Percentiles rank a stretch among this genome's conserved stretches.
phyloP scores from a whole-genome alignment of 2,113 vertebrate species.

The Perca fluviatilis region DNA sequence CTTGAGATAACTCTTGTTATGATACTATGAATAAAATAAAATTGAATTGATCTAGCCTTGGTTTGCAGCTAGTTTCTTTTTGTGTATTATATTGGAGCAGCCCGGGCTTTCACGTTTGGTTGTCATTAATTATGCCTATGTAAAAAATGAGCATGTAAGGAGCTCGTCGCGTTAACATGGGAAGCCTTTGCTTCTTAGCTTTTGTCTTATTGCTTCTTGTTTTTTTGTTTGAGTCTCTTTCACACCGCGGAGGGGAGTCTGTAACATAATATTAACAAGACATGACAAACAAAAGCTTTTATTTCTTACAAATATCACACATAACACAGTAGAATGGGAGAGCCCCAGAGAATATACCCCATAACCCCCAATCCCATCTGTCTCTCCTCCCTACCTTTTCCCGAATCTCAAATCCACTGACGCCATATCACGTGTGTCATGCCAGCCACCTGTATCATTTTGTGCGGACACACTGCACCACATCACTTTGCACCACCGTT shows the following conservation, averaged over 20 bases:
- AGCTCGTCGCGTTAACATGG: slow-evolving; percentile 22
- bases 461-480: neutral
- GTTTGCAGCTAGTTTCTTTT: slow-evolving; percentile 23
- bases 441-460: neutral
- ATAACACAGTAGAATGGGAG: neutral
- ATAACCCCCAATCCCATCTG: neutral
- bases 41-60: slow-evolving; percentile 15
- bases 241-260: neutral
- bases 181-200: slow-evolving; percentile 1
- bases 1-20: no score
- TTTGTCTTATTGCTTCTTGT: slow-evolving; percentile 13
- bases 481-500: slow-evolving; percentile 9
- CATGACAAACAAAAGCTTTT: slow-evolving; percentile 3
- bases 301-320: neutral
- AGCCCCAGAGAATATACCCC: neutral
- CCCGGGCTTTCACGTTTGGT: slow-evolving; percentile 33
- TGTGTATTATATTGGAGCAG: slow-evolving; percentile 34
- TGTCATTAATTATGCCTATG: slow-evolving; percentile 63
- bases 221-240: slow-evolving; percentile 35
- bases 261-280: slow-evolving; percentile 4
- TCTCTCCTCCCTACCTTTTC: neutral
- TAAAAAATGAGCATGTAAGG: slow-evolving; percentile 40
- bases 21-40: no score
- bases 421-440: neutral
- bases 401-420: neutral